Conservation (phyloP, 2,888 invertebrate species). For the Thymelicus sylvestris region DNA sequence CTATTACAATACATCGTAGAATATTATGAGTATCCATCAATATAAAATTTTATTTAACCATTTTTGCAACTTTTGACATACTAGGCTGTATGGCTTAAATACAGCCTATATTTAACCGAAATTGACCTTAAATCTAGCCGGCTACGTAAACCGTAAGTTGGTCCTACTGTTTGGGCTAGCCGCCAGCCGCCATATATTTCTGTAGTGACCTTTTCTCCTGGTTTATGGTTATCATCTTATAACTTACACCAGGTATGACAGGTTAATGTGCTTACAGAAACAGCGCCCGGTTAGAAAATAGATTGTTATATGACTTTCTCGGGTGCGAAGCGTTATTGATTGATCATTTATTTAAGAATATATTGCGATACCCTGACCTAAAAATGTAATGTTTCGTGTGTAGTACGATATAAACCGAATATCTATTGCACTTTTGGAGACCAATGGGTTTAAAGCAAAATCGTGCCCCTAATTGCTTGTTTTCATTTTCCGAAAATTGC, state of each 20-base stretch:
- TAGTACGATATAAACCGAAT: too few species aligned
- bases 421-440: too few species aligned
- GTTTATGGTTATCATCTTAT: conserved; percentile 38
- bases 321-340: not conserved
- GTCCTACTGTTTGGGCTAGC: conserved; percentile 26
- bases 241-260: conserved; percentile 39
- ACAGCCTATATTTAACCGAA: conserved; percentile 11
- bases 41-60: not conserved
- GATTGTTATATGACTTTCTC: conserved; percentile 18
- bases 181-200: conserved; percentile 30
- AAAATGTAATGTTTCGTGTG: too few species aligned
- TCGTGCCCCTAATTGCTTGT: too few species aligned
- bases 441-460: too few species aligned
- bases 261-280: conserved; percentile 33
- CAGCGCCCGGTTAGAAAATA: conserved; percentile 31
- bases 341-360: not conserved
- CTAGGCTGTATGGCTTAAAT: too few species aligned
- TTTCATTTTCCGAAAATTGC: too few species aligned
- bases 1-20: not conserved
- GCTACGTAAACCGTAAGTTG: conserved; percentile 32
- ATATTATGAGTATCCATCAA: not conserved
- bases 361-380: not conserved
- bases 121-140: conserved; percentile 22
- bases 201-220: conserved; percentile 34
- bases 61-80: not conserved